A percentile compares a stretch with the other conserved stretches of the same genome.
Conservation (phyloP, 2,113 vertebrate species). For the Hypanus sabinus region DNA sequence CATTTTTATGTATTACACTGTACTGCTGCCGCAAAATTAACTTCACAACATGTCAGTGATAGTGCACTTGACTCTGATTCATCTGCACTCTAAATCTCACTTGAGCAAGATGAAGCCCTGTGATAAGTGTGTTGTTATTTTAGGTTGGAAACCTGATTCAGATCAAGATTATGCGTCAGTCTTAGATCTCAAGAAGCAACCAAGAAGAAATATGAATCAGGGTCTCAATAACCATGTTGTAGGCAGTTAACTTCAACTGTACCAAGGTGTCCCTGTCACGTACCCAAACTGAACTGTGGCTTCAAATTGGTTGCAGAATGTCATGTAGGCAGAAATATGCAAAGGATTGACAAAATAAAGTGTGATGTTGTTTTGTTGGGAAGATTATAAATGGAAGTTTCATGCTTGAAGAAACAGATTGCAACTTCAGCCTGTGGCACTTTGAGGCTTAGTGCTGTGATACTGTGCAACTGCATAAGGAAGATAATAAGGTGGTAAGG, state of each 20-base stretch:
- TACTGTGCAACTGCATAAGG: neutral
- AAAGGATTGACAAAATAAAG: neutral
- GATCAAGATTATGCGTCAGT: no score
- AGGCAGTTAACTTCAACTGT: neutral
- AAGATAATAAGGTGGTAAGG: neutral
- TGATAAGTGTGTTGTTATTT: no score
- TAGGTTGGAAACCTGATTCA: no score
- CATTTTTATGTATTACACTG: no score
- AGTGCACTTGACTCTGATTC: no score
- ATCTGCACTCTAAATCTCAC: no score
- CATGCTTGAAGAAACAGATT: constrained; percentile 15
- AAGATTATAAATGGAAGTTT: constrained; percentile 7
- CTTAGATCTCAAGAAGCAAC: neutral
- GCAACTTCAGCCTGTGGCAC: constrained; percentile 2
- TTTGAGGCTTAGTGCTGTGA: neutral
- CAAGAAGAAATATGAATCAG: neutral
- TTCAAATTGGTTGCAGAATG: neutral
- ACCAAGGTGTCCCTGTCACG: no score
- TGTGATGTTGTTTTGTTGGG: neutral
- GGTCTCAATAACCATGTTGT: neutral
- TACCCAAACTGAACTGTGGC: neutral
- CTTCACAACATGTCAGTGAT: no score
- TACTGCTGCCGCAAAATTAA: no score
- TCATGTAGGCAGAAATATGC: neutral
- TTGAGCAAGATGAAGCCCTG: no score